Evolutionary conservation across 2,113 vertebrate genomes (phyloP).

Genomic region (Chroicocephalus ridibundus): DNA sequence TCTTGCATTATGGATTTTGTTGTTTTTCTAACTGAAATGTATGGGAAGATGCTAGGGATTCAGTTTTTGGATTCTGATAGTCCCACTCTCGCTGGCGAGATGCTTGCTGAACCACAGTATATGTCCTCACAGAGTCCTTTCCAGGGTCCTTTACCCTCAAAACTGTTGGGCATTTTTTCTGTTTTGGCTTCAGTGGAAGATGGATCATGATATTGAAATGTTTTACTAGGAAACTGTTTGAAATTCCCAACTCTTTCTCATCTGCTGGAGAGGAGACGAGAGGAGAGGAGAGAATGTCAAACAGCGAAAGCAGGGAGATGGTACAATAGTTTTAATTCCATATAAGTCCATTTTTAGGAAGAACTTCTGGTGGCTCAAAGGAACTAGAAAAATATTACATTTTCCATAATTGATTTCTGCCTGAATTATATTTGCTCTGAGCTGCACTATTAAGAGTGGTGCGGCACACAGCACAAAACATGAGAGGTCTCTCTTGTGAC

Average conservation of each 20-base stretch:
- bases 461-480: neutral
- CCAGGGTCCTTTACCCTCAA: neutral
- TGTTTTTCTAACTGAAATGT: neutral
- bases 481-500: rapidly evolving
- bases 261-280: neutral
- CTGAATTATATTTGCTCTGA: neutral
- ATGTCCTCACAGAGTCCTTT: rapidly evolving
- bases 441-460: neutral
- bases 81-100: neutral
- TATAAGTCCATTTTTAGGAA: neutral
- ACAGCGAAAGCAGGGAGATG: neutral
- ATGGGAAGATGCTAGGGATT: neutral
- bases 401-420: neutral
- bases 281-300: neutral
- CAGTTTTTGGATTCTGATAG: neutral
- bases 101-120: neutral
- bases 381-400: neutral
- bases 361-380: neutral
- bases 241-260: neutral
- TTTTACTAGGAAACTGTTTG: neutral
- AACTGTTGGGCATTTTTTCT: neutral
- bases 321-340: neutral
- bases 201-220: neutral
- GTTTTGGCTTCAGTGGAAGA: neutral
- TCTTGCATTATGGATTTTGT: neutral